phyloP scores from a whole-genome alignment of 2,797 vertebrate species.

The Dicrostonyx torquatus region DNA sequence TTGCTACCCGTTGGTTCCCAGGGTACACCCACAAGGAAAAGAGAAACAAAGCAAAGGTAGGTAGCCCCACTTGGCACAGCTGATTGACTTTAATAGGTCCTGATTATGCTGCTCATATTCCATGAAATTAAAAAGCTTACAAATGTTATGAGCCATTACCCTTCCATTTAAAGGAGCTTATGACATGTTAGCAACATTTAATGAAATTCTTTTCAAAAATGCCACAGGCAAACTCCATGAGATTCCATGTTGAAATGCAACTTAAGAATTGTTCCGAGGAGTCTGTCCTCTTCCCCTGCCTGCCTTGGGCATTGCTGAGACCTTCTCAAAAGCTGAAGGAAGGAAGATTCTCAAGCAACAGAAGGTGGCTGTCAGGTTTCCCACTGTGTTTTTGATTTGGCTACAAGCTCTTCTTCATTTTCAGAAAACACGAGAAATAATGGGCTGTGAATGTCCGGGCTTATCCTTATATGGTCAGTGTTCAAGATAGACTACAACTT shows the following conservation, averaged over 20 bases:
- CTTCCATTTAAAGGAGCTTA: conserved; percentile 89
- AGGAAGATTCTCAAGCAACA: not conserved
- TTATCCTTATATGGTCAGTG: not conserved
- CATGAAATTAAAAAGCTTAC: conserved; percentile 92
- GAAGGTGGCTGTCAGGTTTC: not conserved
- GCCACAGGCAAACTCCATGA: conserved; percentile 82
- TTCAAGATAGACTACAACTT: not conserved
- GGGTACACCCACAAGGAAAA: conserved; percentile 78
- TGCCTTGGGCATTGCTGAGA: conserved; percentile 12
- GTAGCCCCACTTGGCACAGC: conserved; percentile 84
- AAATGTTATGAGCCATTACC: conserved; percentile 90
- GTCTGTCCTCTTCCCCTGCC: conserved; percentile 60
- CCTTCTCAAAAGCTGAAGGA: not conserved
- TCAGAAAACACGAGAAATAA: not conserved
- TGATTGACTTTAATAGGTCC: conserved; percentile 88
- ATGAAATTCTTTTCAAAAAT: conserved; percentile 88
- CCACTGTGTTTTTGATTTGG: not conserved
- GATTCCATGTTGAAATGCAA: conserved; percentile 81
- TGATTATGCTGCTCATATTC: conserved; percentile 89
- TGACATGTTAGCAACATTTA: conserved; percentile 89
- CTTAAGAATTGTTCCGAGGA: conserved; percentile 64
- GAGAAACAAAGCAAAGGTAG: conserved; percentile 83
- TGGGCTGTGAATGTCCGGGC: not conserved
- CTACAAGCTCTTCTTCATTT: not conserved
- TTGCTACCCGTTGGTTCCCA: conserved; percentile 58